A percentile compares a stretch with the other conserved stretches of the same genome.
Evolutionary conservation across 2,888 invertebrate genomes (phyloP).

Genomic region (Arge pagana): DNA sequence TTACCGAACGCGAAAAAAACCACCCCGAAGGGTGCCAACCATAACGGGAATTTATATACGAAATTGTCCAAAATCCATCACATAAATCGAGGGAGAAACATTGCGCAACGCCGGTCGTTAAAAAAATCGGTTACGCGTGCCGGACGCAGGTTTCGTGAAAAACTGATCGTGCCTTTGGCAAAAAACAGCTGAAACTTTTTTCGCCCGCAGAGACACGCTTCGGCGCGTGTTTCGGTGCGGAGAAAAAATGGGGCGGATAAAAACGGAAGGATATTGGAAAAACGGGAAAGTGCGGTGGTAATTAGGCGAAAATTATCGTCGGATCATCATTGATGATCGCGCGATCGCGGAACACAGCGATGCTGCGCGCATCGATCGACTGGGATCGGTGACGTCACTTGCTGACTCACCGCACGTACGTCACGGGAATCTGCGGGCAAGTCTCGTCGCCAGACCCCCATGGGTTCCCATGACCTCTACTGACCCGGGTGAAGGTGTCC

Average conservation of each 20-base stretch:
- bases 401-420: constrained; percentile 5
- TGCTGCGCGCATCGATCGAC: not conserved
- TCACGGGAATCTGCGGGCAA: constrained; percentile 12
- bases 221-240: too few relatives aligned
- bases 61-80: constrained; percentile 18
- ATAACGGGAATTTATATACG: constrained; percentile 31
- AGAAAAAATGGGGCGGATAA: too few relatives aligned
- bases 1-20: constrained; percentile 16
- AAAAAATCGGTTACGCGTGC: constrained; percentile 12
- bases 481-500: constrained; percentile 46
- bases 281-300: too few relatives aligned
- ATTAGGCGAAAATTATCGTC: too few relatives aligned
- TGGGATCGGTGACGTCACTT: constrained; percentile 10
- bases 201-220: too few relatives aligned
- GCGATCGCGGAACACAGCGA: not conserved
- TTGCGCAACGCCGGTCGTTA: not conserved
- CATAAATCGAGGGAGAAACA: constrained; percentile 17
- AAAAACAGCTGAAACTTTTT: too few relatives aligned
- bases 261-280: too few relatives aligned
- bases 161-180: too few relatives aligned
- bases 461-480: constrained; percentile 55
- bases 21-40: constrained; percentile 20
- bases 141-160: not conserved
- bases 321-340: too few relatives aligned
- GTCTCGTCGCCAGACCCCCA: constrained; percentile 46